Evolutionary conservation across 2,888 invertebrate genomes (phyloP).

Genomic region (Prosapia bicincta): DNA sequence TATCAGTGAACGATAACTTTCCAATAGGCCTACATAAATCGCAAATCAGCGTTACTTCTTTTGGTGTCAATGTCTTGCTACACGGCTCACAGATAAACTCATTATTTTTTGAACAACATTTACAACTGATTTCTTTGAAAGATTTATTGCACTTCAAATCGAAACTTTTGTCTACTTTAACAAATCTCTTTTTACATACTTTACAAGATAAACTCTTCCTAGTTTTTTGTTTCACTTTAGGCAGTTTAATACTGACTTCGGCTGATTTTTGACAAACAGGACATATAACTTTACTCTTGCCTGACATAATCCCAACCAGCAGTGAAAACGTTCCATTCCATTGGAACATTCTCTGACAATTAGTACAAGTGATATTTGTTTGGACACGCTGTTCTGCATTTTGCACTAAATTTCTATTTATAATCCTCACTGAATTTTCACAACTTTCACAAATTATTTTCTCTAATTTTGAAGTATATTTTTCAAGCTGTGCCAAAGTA

Average conservation of each 20-base stretch:
- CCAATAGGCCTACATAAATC: neutral
- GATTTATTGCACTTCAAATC: neutral
- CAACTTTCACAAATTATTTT: neutral
- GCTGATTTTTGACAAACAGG: neutral
- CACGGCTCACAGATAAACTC: neutral
- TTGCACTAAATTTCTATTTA: neutral
- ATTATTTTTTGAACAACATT: neutral
- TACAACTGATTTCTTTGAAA: neutral
- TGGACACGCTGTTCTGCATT: neutral
- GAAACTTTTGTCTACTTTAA: neutral
- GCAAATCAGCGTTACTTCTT: neutral
- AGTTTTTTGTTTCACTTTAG: neutral
- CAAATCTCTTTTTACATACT: neutral
- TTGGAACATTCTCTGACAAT: neutral
- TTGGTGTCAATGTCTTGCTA: too few species aligned
- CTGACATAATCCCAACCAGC: neutral
- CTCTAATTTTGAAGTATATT: neutral
- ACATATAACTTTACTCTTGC: neutral
- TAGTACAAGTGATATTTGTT: neutral
- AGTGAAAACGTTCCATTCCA: neutral
- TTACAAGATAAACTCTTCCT: neutral
- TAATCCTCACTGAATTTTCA: neutral
- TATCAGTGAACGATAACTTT: neutral
- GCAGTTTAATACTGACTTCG: neutral
- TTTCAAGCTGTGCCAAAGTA: neutral